Evolutionary conservation across 1,140 invertebrate species (phyloP).

Genomic region (Araneus ventricosus): DNA sequence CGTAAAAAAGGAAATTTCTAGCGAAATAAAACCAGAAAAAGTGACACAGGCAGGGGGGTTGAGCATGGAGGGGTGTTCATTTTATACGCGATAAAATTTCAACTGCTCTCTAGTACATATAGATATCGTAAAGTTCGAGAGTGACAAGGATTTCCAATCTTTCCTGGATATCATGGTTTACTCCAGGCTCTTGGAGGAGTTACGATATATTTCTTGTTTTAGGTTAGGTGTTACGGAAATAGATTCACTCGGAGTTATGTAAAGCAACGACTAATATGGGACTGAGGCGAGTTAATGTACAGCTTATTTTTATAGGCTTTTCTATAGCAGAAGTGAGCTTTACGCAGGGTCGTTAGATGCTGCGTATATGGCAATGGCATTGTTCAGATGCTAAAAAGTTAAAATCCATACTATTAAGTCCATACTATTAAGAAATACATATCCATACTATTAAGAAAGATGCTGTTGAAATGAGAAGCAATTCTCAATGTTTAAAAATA

Average conservation of each 20-base stretch:
- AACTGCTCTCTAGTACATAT: conserved; percentile 39
- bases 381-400: no score
- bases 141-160: conserved; percentile 70
- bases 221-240: background rate
- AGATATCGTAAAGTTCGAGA: conserved; percentile 60
- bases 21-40: conserved; percentile 29
- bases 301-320: background rate
- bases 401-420: no score
- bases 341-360: no score
- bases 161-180: conserved; percentile 5
- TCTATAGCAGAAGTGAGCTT: background rate
- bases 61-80: conserved; percentile 8
- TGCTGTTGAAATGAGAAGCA: no score
- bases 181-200: background rate
- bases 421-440: no score
- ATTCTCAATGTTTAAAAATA: no score
- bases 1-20: conserved; percentile 55
- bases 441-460: no score
- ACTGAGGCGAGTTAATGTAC: background rate
- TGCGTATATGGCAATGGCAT: no score
- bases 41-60: background rate
- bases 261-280: conserved; percentile 8
- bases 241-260: background rate
- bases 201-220: conserved; percentile 31
- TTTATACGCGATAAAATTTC: conserved; percentile 68